Conservation (phyloP, 2,888 invertebrate genomes). For the Salticus scenicus region DNA sequence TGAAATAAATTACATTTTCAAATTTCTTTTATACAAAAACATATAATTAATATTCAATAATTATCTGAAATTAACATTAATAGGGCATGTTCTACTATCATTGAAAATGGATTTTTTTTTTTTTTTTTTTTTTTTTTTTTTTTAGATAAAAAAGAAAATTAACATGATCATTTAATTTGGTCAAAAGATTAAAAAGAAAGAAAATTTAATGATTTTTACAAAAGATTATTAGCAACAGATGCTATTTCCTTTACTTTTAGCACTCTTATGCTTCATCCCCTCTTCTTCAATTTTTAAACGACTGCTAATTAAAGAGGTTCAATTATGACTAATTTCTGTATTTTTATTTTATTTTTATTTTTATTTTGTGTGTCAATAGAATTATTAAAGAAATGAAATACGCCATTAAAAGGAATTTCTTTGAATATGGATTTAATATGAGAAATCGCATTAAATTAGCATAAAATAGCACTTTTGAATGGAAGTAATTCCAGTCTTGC, state of each 20-base stretch:
- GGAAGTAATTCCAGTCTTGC: not conserved
- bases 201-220: not conserved
- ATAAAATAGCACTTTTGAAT: not conserved
- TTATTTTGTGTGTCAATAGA: not conserved
- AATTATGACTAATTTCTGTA: not conserved
- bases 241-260: not conserved
- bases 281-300: too few relatives aligned
- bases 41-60: too few relatives aligned
- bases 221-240: not conserved
- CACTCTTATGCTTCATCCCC: too few relatives aligned
- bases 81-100: too few relatives aligned
- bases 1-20: too few relatives aligned
- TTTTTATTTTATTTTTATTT: not conserved
- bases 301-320: not conserved
- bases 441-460: not conserved
- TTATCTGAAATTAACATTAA: too few relatives aligned
- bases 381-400: constrained; percentile 6
- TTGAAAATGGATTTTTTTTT: too few relatives aligned
- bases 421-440: not conserved
- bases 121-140: too few relatives aligned
- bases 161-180: not conserved
- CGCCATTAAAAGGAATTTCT: not conserved
- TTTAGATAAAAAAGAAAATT: too few relatives aligned
- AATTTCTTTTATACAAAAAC: too few relatives aligned
- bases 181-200: not conserved